Base-by-base conservation (phyloP, 2,888 invertebrate species). In the Neoitamus cyanurus region DNA sequence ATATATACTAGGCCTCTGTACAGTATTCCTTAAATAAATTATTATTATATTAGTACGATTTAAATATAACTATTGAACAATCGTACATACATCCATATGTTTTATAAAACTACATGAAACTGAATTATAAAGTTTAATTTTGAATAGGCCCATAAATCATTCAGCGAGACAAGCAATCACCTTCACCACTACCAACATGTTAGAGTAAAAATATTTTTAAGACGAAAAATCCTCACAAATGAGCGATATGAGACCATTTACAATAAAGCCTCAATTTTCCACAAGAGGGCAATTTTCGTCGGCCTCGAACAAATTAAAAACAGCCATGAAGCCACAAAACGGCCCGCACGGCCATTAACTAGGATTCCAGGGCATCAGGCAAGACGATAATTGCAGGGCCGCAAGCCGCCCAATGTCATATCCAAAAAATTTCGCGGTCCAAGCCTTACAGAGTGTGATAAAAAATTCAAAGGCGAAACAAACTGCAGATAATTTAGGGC, bases 401-500 rank as follows among this genome's bases (percentile, higher is more conserved):
- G n/a, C 78, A 78, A 78, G 58, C 46, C 42, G 20, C 77, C 37
- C 25, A 58, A 46, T 46, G 46, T 48, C 78, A 78, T 31, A 58
- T 78, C 78, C 9, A 78, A 78, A 78, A 36, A 36, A 36, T 78
- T 15, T 48, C 31, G 48, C 48, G 6, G 48, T 9, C 58, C 31
- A 15, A 34, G 13, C n/a, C 48, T 11, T 31, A 78, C 58, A 30
- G 58, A 15, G 48, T 31, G 42, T 78, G 46, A 78, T 78, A 69
- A 82, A 82, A 82, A 82, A 82, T 69, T 36, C 37, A 36, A 68
- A 82, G 37, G 37, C 34, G 28, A 34, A 69, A 82, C 68, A 68
- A 82, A 82, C 82, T 69, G 69, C 82, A 82, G 69, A 82, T 82
- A 82, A 82, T 82, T 82, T 82, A 69, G 69, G 37, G 82, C 82